phyloP scores from a whole-genome alignment of 2,113 vertebrate species.

The Glaucidium brasilianum region DNA sequence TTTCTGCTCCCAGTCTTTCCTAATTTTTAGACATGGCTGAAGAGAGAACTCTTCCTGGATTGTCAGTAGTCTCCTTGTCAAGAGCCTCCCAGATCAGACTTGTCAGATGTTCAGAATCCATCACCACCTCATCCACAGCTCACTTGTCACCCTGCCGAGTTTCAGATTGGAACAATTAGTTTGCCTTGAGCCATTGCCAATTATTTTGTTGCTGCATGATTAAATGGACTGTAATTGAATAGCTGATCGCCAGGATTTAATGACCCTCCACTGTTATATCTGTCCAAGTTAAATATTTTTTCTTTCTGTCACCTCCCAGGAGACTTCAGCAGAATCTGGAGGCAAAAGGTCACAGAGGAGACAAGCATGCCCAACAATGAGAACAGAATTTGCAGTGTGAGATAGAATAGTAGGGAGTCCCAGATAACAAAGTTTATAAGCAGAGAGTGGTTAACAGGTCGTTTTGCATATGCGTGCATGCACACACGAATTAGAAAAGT shows the following conservation, averaged over 20 bases:
- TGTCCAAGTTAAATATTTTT: neutral
- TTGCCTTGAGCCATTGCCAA: constrained; percentile 26
- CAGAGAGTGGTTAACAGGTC: neutral
- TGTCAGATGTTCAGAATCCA: constrained; percentile 21
- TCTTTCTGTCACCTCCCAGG: neutral
- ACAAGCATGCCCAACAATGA: neutral
- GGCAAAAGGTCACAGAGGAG: neutral
- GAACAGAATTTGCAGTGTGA: neutral
- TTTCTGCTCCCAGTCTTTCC: neutral
- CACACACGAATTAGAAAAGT: neutral
- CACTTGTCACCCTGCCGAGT: neutral
- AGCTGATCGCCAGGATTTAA: constrained; percentile 17
- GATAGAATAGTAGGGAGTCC: neutral
- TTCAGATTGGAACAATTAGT: constrained; percentile 39
- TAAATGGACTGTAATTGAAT: constrained; percentile 34
- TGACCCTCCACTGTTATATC: neutral
- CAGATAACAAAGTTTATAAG: neutral
- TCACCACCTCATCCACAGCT: neutral
- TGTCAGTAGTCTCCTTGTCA: neutral
- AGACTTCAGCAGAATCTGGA: neutral
- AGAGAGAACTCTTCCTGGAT: neutral
- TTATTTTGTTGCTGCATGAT: constrained; percentile 46
- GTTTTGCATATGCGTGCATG: neutral
- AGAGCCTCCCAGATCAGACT: neutral
- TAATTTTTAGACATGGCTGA: neutral